phyloP scores from a whole-genome alignment of 2,113 vertebrate species.

The Eulemur rufifrons region DNA sequence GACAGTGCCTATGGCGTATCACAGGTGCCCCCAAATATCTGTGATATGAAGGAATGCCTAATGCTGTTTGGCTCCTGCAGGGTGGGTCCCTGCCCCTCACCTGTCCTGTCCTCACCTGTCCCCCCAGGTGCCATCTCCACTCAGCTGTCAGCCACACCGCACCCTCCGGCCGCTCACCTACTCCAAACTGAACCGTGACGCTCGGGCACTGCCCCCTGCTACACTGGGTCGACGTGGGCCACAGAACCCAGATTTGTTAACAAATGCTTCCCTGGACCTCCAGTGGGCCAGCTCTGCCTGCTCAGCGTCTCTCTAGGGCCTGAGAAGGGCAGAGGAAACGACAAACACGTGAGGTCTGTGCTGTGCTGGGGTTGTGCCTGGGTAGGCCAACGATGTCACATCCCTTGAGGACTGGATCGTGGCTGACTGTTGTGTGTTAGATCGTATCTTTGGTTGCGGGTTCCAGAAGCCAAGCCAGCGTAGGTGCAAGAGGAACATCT shows the following conservation, averaged over 20 bases:
- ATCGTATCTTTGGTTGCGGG: not conserved
- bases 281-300: not conserved
- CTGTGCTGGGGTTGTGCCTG: not conserved
- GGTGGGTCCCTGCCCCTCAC: not conserved
- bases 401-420: not conserved
- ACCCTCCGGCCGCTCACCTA: not conserved
- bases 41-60: not conserved
- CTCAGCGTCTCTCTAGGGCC: not conserved
- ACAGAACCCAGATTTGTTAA: not conserved
- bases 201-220: not conserved
- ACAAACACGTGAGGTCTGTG: rapidly evolving
- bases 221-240: not conserved
- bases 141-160: not conserved
- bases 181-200: not conserved
- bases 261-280: not conserved
- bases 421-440: not conserved
- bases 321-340: too few species aligned
- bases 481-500: not conserved
- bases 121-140: not conserved
- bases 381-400: rapidly evolving
- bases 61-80: not conserved
- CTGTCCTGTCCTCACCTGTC: not conserved
- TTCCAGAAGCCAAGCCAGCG: not conserved
- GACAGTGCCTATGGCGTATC: not conserved
- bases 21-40: not conserved